These are phyloP conservation scores for Drosophila littoralis DNA, from an alignment of 1,140 invertebrate species.

Conservation along the genomic window DNA sequence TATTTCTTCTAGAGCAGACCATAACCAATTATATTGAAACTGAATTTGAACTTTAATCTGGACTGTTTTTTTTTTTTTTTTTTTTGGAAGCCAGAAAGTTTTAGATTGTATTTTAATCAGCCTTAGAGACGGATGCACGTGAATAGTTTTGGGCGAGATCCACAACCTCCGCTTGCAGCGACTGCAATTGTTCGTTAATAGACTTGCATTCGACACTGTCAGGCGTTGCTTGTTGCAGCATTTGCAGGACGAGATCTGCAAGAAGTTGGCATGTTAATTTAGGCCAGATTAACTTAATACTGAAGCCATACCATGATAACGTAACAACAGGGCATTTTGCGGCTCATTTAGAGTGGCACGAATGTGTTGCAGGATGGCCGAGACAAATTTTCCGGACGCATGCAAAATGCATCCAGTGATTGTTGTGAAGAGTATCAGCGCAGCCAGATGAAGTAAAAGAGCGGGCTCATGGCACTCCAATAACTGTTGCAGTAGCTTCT, in stretches of 20 bases:
- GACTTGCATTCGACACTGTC: constrained; percentile 84
- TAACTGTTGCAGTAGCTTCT: constrained; percentile 92
- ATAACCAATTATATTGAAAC: constrained; percentile 46
- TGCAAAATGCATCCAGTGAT: constrained; percentile 93
- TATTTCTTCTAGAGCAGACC: constrained; percentile 39
- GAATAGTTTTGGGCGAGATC: constrained; percentile 86
- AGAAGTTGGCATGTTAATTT: neutral
- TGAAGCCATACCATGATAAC: constrained; percentile 90
- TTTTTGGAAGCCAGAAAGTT: constrained; percentile 7
- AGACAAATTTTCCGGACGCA: constrained; percentile 95
- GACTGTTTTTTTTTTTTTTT: constrained; percentile 4
- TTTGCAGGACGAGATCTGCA: constrained; percentile 88
- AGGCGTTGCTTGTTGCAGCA: constrained; percentile 85
- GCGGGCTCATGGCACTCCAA: constrained; percentile 90
- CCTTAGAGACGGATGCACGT: constrained; percentile 77
- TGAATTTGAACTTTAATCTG: neutral
- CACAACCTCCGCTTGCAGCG: constrained; percentile 85
- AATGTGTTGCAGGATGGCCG: constrained; percentile 90
- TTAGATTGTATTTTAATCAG: constrained; percentile 53
- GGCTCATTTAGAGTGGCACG: constrained; percentile 88
- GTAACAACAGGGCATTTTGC: constrained; percentile 87
- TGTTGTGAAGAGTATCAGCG: constrained; percentile 92
- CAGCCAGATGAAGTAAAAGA: constrained; percentile 92
- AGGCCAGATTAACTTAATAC: neutral
- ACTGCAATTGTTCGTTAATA: constrained; percentile 80